A percentile compares a stretch with the other conserved stretches of the same genome.
Evolutionary conservation across 2,888 invertebrate species (phyloP).

Genomic region (Sarcophaga carnaria): DNA sequence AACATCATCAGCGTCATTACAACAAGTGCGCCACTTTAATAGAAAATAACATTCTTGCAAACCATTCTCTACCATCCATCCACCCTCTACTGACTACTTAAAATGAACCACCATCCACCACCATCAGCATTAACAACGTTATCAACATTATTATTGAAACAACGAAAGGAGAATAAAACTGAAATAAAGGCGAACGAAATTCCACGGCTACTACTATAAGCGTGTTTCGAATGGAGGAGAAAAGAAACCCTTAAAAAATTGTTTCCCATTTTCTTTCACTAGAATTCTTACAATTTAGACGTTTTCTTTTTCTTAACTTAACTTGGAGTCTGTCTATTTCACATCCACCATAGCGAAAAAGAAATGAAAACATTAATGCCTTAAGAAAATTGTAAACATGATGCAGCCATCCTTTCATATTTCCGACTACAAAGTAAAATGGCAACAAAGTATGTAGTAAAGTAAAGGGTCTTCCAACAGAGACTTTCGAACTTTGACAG

Average conservation of each 20-base stretch:
- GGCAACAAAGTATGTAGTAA: neutral
- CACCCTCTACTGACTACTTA: slow-evolving; percentile 54
- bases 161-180: slow-evolving; percentile 38
- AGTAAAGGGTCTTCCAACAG: no score
- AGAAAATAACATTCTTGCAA: slow-evolving; percentile 6
- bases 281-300: slow-evolving; percentile 58
- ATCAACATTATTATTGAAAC: slow-evolving; percentile 19
- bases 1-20: slow-evolving; percentile 20
- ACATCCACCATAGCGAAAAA: slow-evolving; percentile 56
- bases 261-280: slow-evolving; percentile 11
- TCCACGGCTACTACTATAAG: slow-evolving; percentile 57
- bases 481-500: no score
- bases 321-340: slow-evolving; percentile 37
- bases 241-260: slow-evolving; percentile 55
- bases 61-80: neutral
- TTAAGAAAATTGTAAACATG: slow-evolving; percentile 30
- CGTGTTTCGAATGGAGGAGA: slow-evolving; percentile 6
- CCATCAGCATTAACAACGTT: slow-evolving; percentile 46
- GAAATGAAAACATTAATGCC: slow-evolving; percentile 11
- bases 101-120: slow-evolving; percentile 57
- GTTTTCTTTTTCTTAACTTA: slow-evolving; percentile 25
- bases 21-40: slow-evolving; percentile 33
- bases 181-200: slow-evolving; percentile 32
- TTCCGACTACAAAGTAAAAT: neutral
- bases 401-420: slow-evolving; percentile 49